A percentile compares a stretch with the other conserved stretches of the same genome.
Conservation (phyloP, 2,113 vertebrate species). For the Sylvia atricapilla region DNA sequence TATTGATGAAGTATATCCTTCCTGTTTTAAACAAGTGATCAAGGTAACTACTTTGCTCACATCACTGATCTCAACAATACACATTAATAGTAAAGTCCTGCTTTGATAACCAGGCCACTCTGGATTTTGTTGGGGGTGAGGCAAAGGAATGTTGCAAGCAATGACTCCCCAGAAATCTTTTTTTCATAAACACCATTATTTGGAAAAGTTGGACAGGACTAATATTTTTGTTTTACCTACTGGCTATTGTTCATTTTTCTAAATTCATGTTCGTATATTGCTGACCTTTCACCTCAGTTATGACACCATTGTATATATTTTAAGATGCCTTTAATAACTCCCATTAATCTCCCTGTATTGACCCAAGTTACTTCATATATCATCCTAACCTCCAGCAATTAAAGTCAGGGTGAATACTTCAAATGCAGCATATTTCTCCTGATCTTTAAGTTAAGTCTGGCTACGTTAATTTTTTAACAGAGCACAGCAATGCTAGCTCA, state of each 20-base stretch:
- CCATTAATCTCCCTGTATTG: neutral
- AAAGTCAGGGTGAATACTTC: neutral
- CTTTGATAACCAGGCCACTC: neutral
- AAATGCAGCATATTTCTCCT: neutral
- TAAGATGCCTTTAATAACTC: neutral
- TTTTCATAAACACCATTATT: neutral
- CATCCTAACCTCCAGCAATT: neutral
- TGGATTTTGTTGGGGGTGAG: rapidly evolving
- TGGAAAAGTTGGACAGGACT: neutral
- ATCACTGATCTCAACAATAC: neutral
- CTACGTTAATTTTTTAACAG: neutral
- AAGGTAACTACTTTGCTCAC: neutral
- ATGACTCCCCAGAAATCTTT: neutral
- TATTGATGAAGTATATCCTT: neutral
- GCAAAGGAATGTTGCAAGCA: neutral
- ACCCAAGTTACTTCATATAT: neutral
- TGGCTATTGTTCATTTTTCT: neutral
- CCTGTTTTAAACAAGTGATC: neutral
- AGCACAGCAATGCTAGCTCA: neutral
- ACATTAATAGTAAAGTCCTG: neutral
- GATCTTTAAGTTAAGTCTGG: neutral
- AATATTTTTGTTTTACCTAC: neutral
- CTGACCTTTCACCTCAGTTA: neutral
- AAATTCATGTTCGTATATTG: neutral
- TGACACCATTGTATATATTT: neutral